phyloP scores from a whole-genome alignment of 2,888 invertebrate genomes.

The Drosophila multiciliata region DNA sequence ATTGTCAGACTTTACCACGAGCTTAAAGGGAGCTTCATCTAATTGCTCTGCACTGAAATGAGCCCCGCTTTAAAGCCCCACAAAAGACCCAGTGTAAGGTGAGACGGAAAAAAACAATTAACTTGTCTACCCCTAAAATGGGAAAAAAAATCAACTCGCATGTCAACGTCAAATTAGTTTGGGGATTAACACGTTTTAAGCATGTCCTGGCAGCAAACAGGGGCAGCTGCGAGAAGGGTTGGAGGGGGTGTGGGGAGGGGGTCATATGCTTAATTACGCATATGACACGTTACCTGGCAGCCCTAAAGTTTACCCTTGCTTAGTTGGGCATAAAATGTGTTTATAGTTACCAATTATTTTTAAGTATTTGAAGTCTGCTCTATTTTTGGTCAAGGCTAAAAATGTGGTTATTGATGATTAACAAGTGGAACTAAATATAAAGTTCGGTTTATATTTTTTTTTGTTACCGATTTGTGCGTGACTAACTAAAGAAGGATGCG shows the following conservation, averaged over 20 bases:
- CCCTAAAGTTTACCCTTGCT: slow-evolving; percentile 30
- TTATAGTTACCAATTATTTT: slow-evolving; percentile 64
- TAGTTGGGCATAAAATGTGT: slow-evolving; percentile 51
- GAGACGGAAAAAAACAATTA: slow-evolving; percentile 70
- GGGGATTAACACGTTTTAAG: slow-evolving; percentile 71
- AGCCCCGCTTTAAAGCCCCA: slow-evolving; percentile 58
- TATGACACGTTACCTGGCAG: slow-evolving; percentile 42
- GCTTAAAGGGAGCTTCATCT: slow-evolving; percentile 33
- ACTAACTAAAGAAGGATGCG: slow-evolving; percentile 16
- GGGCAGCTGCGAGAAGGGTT: too few relatives aligned
- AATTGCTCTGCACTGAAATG: slow-evolving; percentile 59
- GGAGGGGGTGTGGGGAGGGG: not conserved
- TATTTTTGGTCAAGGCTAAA: slow-evolving; percentile 48
- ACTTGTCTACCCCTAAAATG: slow-evolving; percentile 35
- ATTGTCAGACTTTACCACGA: slow-evolving; percentile 44
- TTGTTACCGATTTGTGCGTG: slow-evolving; percentile 11
- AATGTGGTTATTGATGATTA: slow-evolving; percentile 50
- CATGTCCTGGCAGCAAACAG: slow-evolving; percentile 39
- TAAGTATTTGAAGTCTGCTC: slow-evolving; percentile 12
- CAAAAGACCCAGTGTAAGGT: slow-evolving; percentile 55
- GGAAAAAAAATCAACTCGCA: slow-evolving; percentile 9
- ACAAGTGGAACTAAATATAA: slow-evolving; percentile 41
- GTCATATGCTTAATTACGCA: slow-evolving; percentile 63
- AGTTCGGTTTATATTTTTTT: slow-evolving; percentile 4
- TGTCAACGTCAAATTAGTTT: slow-evolving; percentile 73